Percentiles rank a stretch among this genome's conserved stretches.
Conservation (phyloP, 2,113 vertebrate species). For the Brevimyrus niger region DNA sequence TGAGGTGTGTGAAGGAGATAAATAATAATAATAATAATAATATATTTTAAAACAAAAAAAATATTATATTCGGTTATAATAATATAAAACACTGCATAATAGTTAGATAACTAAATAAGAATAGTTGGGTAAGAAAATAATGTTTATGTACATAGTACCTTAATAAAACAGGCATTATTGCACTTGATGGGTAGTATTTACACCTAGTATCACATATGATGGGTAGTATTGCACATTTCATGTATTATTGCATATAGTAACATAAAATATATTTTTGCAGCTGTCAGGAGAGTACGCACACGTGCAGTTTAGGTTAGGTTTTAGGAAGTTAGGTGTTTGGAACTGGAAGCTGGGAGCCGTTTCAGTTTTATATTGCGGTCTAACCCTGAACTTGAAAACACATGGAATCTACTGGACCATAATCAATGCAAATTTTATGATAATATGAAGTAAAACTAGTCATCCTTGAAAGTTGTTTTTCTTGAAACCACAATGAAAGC, state of each 20-base stretch:
- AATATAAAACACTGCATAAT: no score
- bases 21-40: no score
- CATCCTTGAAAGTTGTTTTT: not conserved
- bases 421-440: not conserved
- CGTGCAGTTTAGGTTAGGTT: not conserved
- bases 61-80: no score
- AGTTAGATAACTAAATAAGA: not conserved
- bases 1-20: not conserved
- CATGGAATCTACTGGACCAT: not conserved
- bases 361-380: not conserved
- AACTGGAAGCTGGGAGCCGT: not conserved
- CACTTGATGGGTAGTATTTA: not conserved
- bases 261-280: not conserved
- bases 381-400: not conserved
- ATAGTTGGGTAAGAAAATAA: not conserved
- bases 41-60: no score
- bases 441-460: not conserved
- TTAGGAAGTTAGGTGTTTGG: not conserved
- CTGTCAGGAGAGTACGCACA: not conserved
- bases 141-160: not conserved
- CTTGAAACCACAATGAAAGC: not conserved
- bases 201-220: not conserved
- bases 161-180: not conserved
- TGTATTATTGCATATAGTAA: not conserved
- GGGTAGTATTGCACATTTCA: not conserved